Evolutionary conservation across 2,888 invertebrate genomes (phyloP).

Genomic region (Phorcus lineatus): DNA sequence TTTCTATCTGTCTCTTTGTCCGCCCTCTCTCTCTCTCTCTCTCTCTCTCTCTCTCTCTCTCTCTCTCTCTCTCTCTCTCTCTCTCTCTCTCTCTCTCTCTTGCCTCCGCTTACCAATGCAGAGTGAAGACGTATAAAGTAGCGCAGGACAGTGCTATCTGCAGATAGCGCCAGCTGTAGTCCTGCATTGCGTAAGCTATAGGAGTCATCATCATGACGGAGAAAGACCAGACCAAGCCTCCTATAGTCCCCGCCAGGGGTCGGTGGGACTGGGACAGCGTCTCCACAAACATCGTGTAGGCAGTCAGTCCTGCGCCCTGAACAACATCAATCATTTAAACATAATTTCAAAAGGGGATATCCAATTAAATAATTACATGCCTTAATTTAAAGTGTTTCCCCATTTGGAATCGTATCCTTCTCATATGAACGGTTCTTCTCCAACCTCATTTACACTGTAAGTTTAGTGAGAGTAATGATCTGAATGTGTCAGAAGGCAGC

Average conservation of each 20-base stretch:
- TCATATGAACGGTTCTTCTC: too few relatives aligned
- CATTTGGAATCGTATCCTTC: too few relatives aligned
- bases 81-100: too few relatives aligned
- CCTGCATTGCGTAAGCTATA: constrained; percentile 49
- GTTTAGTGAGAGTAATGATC: too few relatives aligned
- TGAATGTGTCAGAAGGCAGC: too few relatives aligned
- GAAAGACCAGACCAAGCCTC: constrained; percentile 47
- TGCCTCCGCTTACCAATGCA: constrained; percentile 22
- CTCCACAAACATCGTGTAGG: constrained; percentile 53
- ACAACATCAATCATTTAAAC: not conserved
- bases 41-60: constrained; percentile 26
- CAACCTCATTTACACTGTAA: too few relatives aligned
- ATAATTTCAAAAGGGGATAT: too few relatives aligned
- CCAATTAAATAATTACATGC: too few relatives aligned
- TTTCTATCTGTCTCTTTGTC: not conserved
- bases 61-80: not conserved
- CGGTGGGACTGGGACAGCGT: constrained; percentile 45
- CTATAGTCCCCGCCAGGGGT: constrained; percentile 42
- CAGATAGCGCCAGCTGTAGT: constrained; percentile 53
- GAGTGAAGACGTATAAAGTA: constrained; percentile 26
- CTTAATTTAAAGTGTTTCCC: too few relatives aligned
- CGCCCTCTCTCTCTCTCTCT: not conserved
- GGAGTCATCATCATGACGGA: constrained; percentile 45
- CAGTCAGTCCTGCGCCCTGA: constrained; percentile 50
- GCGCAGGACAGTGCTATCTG: constrained; percentile 37